Conservation (phyloP, 2,113 vertebrate genomes). For the Origma solitaria region DNA sequence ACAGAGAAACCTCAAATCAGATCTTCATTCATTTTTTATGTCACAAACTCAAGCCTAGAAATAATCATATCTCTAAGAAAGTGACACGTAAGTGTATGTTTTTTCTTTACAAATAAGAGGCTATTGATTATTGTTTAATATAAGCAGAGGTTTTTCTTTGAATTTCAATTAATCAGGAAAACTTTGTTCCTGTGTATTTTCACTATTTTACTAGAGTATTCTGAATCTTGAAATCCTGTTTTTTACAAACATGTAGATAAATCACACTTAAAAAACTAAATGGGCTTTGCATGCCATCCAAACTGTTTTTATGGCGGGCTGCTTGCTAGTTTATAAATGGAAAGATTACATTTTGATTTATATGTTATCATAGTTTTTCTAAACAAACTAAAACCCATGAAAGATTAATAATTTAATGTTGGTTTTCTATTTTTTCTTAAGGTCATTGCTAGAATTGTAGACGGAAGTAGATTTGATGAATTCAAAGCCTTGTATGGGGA, state of each 20-base stretch:
- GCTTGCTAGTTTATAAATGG: not conserved
- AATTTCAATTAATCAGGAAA: not conserved
- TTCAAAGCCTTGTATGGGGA: slow-evolving; percentile 99
- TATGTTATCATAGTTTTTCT: not conserved
- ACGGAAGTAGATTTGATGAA: slow-evolving; percentile 96
- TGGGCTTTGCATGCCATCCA: not conserved
- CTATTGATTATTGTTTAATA: not conserved
- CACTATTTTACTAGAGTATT: not conserved
- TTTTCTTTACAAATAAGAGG: not conserved
- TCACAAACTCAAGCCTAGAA: not conserved
- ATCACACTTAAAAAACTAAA: not conserved
- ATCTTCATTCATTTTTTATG: not conserved
- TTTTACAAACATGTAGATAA: not conserved
- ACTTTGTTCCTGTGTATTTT: not conserved
- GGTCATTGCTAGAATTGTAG: slow-evolving; percentile 96
- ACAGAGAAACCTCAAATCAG: not conserved
- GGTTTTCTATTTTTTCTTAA: slow-evolving; percentile 62
- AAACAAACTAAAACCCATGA: not conserved
- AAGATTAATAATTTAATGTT: not conserved
- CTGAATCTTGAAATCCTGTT: not conserved
- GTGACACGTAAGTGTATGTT: not conserved
- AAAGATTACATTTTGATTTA: not conserved
- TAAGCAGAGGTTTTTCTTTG: not conserved
- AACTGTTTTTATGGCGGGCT: not conserved
- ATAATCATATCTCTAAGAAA: not conserved